phyloP scores from a whole-genome alignment of 2,888 invertebrate genomes.

The Hermaeophaga mercurialis region DNA sequence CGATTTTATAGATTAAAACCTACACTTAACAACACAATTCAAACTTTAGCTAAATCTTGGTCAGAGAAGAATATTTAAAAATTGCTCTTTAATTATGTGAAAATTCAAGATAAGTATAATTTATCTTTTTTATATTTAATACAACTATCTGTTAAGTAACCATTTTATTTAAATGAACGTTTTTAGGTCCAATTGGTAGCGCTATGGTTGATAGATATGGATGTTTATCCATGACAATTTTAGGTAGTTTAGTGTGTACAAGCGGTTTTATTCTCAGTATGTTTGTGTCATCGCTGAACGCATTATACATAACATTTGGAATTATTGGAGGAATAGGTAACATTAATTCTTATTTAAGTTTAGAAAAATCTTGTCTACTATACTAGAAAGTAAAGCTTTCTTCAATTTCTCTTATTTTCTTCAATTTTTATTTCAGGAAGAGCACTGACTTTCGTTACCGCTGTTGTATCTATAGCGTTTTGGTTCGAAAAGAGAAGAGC shows the following conservation, averaged over 20 bases:
- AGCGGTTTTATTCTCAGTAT: slow-evolving; percentile 79
- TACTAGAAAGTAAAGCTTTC: too few relatives aligned
- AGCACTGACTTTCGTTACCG: slow-evolving; percentile 85
- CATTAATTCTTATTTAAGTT: background rate
- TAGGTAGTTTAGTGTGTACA: slow-evolving; percentile 74
- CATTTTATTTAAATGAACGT: slow-evolving; percentile 59
- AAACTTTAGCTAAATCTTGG: too few relatives aligned
- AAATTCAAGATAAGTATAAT: too few relatives aligned
- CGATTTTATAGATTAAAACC: too few relatives aligned
- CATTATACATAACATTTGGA: slow-evolving; percentile 85
- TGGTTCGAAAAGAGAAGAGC: slow-evolving; percentile 90
- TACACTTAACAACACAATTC: too few relatives aligned
- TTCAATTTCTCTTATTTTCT: too few relatives aligned
- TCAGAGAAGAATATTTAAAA: too few relatives aligned
- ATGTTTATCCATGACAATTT: slow-evolving; percentile 52
- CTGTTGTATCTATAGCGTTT: slow-evolving; percentile 89
- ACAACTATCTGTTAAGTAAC: too few relatives aligned
- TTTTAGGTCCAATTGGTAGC: slow-evolving; percentile 82
- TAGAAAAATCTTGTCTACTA: too few relatives aligned
- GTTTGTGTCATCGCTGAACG: slow-evolving; percentile 71
- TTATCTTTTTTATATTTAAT: too few relatives aligned
- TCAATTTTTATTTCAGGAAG: slow-evolving; percentile 61
- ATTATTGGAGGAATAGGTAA: slow-evolving; percentile 76
- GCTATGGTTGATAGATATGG: slow-evolving; percentile 86
- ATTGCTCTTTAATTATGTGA: too few relatives aligned